Evolutionary conservation across 2,888 invertebrate species (phyloP), one percentile per base, ranked within the genome.

Genomic region (Candidula unifasciata): DNA sequence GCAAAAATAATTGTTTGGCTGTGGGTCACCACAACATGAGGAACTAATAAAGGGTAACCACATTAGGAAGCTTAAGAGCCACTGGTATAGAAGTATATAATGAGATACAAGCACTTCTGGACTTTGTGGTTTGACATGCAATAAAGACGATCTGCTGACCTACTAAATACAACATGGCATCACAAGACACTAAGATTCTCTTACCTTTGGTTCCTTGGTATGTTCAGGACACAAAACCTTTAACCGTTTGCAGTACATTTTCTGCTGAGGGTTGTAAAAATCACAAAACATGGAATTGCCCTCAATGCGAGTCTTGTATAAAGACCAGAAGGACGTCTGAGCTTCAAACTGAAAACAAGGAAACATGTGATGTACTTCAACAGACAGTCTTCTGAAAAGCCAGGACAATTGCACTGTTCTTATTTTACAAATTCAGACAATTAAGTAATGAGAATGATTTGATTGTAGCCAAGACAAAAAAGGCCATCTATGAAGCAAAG

Each of bases 231-330:
- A 99, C 88, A 99, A 95, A 0, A 99, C 98, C 89, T 98, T 95
- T 84, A 99, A 94, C 82, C 99, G 95, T 94, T 99, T 99, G 94
- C 99, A 99, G 92, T 99, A 99, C 0, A 98, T 98, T 80, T 96
- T 96, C 91, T 96, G 97, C 6, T 95, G 95, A 0, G 96, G 96
- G 94, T 98, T 99, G 94, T 96, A 99, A 93, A 96, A 97, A 92
- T 99, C 99, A 93, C 99, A 99, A 94, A 99, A 99, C 96, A 99
- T 97, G 90, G 97, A 97, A 94, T 97, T 97, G 0, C 97, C 97
- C 93, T 98, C 98, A 90, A 99, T 98, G 83, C 97, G 95, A 0
- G 98, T 98, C 93, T 98, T 97, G 92, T 97, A 98, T 73, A 97
- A 96, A 37, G 98, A 98, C 21, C 98, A 98, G 94, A 98, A 99